Percentiles rank a stretch among this genome's conserved stretches.
Evolutionary conservation across 1,140 invertebrate species (phyloP).

Genomic region (Oncopodura yosiiana): DNA sequence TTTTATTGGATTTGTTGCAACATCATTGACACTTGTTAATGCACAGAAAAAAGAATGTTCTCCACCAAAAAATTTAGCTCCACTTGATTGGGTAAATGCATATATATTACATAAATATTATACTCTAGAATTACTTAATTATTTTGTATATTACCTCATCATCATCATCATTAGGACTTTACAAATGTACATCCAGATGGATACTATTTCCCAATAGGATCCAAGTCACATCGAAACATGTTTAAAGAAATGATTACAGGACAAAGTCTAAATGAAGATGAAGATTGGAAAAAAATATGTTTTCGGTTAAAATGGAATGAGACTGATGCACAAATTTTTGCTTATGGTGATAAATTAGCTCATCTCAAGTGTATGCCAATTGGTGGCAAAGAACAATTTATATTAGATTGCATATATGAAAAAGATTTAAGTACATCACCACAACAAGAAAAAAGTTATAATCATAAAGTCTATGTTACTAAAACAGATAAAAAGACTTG

Average conservation of each 20-base stretch:
- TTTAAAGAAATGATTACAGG: conserved; percentile 14
- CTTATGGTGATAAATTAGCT: not conserved
- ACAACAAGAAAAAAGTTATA: conserved; percentile 1
- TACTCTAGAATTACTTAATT: not conserved
- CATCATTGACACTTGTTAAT: too few relatives aligned
- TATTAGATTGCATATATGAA: conserved; percentile 12
- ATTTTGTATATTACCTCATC: not conserved
- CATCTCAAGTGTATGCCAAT: conserved; percentile 4
- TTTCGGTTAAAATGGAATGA: not conserved
- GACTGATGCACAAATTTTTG: not conserved
- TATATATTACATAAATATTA: not conserved
- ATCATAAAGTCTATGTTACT: conserved; percentile 14
- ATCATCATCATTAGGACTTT: not conserved
- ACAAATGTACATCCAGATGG: conserved; percentile 4
- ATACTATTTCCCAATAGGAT: conserved; percentile 8
- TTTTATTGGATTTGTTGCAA: too few relatives aligned
- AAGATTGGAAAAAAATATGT: conserved; percentile 19
- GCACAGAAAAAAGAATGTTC: conserved; percentile 1
- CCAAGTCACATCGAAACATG: conserved; percentile 3
- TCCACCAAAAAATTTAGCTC: conserved; percentile 15
- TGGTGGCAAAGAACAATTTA: conserved; percentile 7
- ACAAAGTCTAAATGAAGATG: conserved; percentile 10
- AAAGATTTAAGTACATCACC: not conserved
- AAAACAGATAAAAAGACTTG: conserved; percentile 18
- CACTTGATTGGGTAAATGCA: conserved; percentile 4